Percentiles rank a stretch among this genome's conserved stretches.
These are phyloP conservation scores for Phrynocephalus forsythii DNA, from an alignment of 2,797 vertebrate species.

Conservation along the genomic window DNA sequence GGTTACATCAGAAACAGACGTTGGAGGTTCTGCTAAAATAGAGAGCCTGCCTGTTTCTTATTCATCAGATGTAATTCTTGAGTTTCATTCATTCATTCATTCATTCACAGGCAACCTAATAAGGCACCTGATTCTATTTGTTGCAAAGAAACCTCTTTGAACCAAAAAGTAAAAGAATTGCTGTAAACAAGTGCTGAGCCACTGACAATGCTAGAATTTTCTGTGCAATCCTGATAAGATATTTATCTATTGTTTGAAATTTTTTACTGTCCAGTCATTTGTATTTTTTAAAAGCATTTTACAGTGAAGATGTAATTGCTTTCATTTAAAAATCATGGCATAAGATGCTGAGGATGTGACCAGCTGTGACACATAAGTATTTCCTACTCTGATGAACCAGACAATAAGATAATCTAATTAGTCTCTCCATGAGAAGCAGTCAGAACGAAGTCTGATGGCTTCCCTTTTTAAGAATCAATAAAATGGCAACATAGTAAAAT, in stretches of 20 bases:
- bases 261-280: conserved; percentile 68
- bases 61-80: conserved; percentile 49
- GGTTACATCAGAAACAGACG: conserved; percentile 36
- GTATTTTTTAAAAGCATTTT: conserved; percentile 54
- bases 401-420: conserved; percentile 78
- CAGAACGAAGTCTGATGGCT: conserved; percentile 67
- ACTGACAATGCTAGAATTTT: conserved; percentile 50
- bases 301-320: conserved; percentile 69
- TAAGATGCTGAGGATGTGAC: conserved; percentile 70
- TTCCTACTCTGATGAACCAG: conserved; percentile 77
- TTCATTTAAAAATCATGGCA: conserved; percentile 73
- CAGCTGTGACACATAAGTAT: conserved; percentile 75
- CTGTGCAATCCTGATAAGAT: conserved; percentile 54
- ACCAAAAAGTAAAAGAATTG: conserved; percentile 20
- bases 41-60: conserved; percentile 33
- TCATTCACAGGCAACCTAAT: conserved; percentile 54
- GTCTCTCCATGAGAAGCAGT: conserved; percentile 71
- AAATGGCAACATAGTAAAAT: conserved; percentile 67
- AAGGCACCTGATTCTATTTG: conserved; percentile 47
- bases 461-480: conserved; percentile 72
- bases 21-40: conserved; percentile 41
- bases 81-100: conserved; percentile 1
- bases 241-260: conserved; percentile 53
- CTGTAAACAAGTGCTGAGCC: conserved; percentile 58
- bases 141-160: conserved; percentile 49